Evolutionary conservation across 2,888 invertebrate species (phyloP).

Genomic region (Drosophila yooni): DNA sequence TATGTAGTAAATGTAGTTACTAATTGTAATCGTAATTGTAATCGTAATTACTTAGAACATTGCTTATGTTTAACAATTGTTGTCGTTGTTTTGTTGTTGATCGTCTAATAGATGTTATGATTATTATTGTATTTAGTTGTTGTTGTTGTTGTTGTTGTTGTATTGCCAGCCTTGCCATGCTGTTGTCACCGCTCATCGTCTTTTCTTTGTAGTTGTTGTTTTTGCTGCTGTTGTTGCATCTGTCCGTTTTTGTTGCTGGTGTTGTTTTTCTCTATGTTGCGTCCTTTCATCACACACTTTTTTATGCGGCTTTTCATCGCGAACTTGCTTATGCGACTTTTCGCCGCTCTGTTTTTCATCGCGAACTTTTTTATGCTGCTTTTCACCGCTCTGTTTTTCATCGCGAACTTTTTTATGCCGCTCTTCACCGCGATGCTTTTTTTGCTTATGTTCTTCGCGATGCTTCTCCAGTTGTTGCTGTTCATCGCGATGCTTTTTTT

Average conservation of each 20-base stretch:
- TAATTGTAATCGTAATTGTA: constrained; percentile 23
- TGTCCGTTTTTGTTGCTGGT: constrained; percentile 6
- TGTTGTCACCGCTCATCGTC: constrained; percentile 29
- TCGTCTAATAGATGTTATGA: constrained; percentile 16
- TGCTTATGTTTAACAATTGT: constrained; percentile 65
- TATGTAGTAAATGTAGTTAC: constrained; percentile 35
- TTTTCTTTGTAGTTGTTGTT: constrained; percentile 16
- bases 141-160: constrained; percentile 21
- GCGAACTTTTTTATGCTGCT: neutral
- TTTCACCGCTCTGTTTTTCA: neutral
- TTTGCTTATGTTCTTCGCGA: constrained; percentile 3
- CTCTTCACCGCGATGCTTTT: constrained; percentile 1
- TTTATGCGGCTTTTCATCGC: neutral
- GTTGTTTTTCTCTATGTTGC: constrained; percentile 5
- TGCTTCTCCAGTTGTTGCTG: neutral
- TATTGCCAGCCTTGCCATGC: constrained; percentile 27
- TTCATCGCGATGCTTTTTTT: neutral
- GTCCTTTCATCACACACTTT: neutral
- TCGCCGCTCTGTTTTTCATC: neutral
- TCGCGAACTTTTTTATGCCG: neutral
- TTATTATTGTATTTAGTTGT: constrained; percentile 19
- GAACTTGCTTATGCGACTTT: neutral
- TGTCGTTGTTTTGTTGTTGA: constrained; percentile 36
- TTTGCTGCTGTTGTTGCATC: constrained; percentile 8
- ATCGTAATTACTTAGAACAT: constrained; percentile 57